Evolutionary conservation across 1,140 invertebrate species (phyloP), one percentile per base, ranked within the genome.

Genomic region (Drosophila ambigua): DNA sequence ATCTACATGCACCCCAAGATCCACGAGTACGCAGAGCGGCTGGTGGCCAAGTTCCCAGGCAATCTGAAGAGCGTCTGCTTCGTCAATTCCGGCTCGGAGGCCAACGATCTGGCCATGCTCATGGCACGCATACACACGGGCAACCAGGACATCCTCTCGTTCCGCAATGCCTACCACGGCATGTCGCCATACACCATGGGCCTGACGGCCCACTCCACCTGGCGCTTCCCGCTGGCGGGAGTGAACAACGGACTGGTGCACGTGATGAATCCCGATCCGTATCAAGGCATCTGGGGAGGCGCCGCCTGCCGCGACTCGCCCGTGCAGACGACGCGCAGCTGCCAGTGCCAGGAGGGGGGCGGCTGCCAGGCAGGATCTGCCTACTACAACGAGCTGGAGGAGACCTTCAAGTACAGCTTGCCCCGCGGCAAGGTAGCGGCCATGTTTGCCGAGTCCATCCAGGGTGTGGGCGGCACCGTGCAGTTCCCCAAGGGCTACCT

Each of bases 81-180:
- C 80, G 96, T 98, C 0, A 99, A 99, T 90, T 99, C 97, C 90
- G 98, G 98, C 0, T 98, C 97, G 6, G 98, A 99, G 93, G 98
- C 98, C 0, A 99, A 99, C 92, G 98, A 99, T 91, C 92, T 99
- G 43, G 98, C 98, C 0, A 93, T 98, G 63, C 85, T 98, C 11
- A 94, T 99, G 92, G 96, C 98, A 0, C 93, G 97, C 74, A 84
- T 97, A 0, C 95, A 98, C 87, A 99, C 98, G 0, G 95, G 95
- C 4, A 95, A 96, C 66, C 95, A 95, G 82, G 97, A 99, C 77
- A 94, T 98, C 5, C 92, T 99, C 16, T 96, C 97, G 0, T 93
- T 99, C 8, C 95, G 96, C 79, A 98, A 98, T 92, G 93, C 94
- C 44, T 99, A 98, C 91, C 98, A 99, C 91, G 98, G 98, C 9